Evolutionary conservation across 2,797 vertebrate species (phyloP).

Genomic region (Furcifer pardalis): DNA sequence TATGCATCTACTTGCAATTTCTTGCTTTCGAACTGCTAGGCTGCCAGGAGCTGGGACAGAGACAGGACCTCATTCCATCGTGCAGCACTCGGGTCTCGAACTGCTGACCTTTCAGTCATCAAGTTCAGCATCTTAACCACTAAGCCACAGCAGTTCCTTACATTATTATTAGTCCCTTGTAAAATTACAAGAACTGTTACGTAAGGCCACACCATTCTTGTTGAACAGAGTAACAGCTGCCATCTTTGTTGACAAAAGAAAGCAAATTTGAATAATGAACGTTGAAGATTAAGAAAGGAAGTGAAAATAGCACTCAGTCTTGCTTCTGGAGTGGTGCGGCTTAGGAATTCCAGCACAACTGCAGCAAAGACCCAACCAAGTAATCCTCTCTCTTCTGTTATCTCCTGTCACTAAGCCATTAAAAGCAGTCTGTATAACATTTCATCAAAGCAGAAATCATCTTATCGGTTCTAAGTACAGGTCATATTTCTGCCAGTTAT

Average conservation of each 20-base stretch:
- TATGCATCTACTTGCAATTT: no score
- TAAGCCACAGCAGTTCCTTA: no score
- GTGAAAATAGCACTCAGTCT: background rate
- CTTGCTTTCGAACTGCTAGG: no score
- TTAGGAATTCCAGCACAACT: background rate
- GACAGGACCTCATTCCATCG: no score
- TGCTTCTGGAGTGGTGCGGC: background rate
- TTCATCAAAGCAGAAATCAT: background rate
- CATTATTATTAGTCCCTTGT: background rate
- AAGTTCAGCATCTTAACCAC: no score
- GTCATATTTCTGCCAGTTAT: background rate
- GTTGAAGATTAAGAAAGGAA: background rate
- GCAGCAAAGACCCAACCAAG: background rate
- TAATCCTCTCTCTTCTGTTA: background rate
- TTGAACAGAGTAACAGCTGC: background rate
- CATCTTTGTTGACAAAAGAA: background rate
- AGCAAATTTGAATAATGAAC: background rate
- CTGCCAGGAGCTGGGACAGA: no score
- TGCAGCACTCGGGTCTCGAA: no score
- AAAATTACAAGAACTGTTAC: background rate
- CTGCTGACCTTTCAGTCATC: no score
- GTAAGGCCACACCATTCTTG: background rate
- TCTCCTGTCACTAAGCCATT: background rate
- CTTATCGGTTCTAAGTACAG: background rate
- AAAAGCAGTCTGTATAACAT: background rate